Base-by-base conservation (phyloP, 23 tunicate species). In the Ciona savignyi region DNA sequence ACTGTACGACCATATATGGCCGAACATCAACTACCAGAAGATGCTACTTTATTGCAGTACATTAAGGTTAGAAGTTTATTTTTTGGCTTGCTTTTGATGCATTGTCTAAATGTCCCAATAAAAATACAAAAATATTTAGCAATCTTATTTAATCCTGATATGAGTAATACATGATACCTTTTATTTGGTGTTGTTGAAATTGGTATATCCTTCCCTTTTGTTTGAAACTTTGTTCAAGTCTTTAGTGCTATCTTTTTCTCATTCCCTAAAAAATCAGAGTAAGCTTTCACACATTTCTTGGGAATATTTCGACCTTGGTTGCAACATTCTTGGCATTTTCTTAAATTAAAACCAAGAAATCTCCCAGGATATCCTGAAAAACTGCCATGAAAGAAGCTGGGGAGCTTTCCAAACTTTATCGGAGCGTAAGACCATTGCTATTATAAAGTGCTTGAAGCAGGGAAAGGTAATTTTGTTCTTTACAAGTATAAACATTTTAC, bases 1-100 rank as follows among this genome's bases (percentile, higher is more conserved):
- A 89, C 96, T 0, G 84, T 89, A 23, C 67, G 79, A 21, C 96
- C 96, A 11, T 89, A 89, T 65, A 82, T 89, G 88, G 60, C 76
- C 0, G 88, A 82, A 82, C 83, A 83, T 49, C 61, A 82, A 51
- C 71, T 89, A 21, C 25, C 68, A 60, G 88, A 78, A 56, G 96
- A 89, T 19, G 77, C 78, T 4, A 78, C 81, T 28, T 62, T 89
- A 35, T 70, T 87, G 51, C 82, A 33, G 19, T 87, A 87, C 72
- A 49, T 87, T 33, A 71, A 81, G 75, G 86, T 76, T 11, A n/a
- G n/a, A n/a, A n/a, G n/a, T n/a, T n/a, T 15, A 51, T 21, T 29
- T 51, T 19, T 51, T 51, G 21, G 21, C 20, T 21, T 19, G 62
- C 21, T 21, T 51, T 51, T 21, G 21, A 51, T 21, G 62, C 62